Conservation (phyloP, 2,113 vertebrate genomes). For the Bujurquina vittata region DNA sequence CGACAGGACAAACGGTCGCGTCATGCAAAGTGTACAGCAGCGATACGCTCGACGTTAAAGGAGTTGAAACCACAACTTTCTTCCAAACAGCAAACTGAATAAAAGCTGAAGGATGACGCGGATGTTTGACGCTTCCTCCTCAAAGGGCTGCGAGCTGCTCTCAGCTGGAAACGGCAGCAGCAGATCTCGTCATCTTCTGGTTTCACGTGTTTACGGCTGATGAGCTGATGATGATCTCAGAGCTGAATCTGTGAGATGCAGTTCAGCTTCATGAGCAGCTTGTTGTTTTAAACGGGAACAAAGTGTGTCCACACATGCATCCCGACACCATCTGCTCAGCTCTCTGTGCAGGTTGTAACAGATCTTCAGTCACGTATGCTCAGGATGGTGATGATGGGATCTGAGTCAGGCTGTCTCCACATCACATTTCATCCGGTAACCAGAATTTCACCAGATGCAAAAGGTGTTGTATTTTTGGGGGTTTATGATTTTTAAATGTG, state of each 20-base stretch:
- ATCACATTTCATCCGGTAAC: not conserved
- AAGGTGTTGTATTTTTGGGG: not conserved
- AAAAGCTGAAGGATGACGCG: not conserved
- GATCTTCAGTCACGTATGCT: not conserved
- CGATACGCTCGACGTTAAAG: too few relatives aligned
- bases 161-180: not conserved
- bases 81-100: not conserved
- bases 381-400: not conserved
- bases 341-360: not conserved
- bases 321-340: not conserved
- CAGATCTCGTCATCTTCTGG: not conserved
- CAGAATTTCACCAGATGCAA: too few relatives aligned
- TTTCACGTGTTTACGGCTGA: not conserved
- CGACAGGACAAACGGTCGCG: too few relatives aligned
- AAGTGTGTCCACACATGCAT: slow-evolving; percentile 4
- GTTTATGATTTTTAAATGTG: too few relatives aligned
- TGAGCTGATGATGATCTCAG: not conserved
- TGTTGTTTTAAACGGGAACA: slow-evolving; percentile 1
- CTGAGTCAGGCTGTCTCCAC: not conserved
- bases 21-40: too few relatives aligned
- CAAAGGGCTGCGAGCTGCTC: not conserved
- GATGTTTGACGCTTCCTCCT: not conserved
- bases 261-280: not conserved
- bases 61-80: not conserved
- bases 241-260: not conserved